A percentile compares a stretch with the other conserved stretches of the same genome.
phyloP scores from a whole-genome alignment of 2,797 vertebrate genomes.

The Syngnathus rostellatus region DNA sequence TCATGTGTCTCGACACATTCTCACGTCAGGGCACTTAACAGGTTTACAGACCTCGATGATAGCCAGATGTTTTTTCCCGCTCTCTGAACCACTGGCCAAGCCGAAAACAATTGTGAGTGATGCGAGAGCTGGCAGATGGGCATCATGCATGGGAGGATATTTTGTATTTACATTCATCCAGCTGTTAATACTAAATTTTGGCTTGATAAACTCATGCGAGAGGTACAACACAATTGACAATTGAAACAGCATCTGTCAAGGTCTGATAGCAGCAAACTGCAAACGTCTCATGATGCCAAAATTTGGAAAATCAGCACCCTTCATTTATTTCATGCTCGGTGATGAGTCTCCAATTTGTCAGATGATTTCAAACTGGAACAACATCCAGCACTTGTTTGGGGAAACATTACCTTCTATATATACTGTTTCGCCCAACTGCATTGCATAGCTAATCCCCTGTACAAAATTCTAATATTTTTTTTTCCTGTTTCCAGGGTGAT shows the following conservation, averaged over 20 bases:
- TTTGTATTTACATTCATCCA: too few species aligned
- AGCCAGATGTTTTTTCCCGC: slow-evolving; percentile 60
- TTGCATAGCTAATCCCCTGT: slow-evolving; percentile 6
- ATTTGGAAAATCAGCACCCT: slow-evolving; percentile 44
- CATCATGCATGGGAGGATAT: neutral
- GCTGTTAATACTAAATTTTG: slow-evolving; percentile 8
- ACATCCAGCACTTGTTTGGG: slow-evolving; percentile 23
- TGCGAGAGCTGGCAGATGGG: slow-evolving; percentile 5
- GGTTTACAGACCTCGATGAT: slow-evolving; percentile 49
- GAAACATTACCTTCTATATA: slow-evolving; percentile 35
- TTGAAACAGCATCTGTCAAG: slow-evolving; percentile 32
- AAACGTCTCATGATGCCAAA: slow-evolving; percentile 32
- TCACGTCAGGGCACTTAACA: slow-evolving; percentile 43
- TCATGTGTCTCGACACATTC: slow-evolving; percentile 45
- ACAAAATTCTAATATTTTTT: slow-evolving; percentile 39
- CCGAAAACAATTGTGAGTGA: slow-evolving; percentile 22
- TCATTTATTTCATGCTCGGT: slow-evolving; percentile 34
- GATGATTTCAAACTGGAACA: slow-evolving; percentile 16
- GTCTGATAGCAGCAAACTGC: slow-evolving; percentile 19
- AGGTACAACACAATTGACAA: slow-evolving; percentile 17
- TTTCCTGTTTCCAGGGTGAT: slow-evolving; percentile 76
- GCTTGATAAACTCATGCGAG: slow-evolving; percentile 24
- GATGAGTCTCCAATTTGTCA: slow-evolving; percentile 29
- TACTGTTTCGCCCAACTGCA: slow-evolving; percentile 15
- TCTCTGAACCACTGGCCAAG: slow-evolving; percentile 36